Percentiles rank a stretch among this genome's conserved stretches.
These are phyloP conservation scores for Sandelia bainsii DNA, from an alignment of 2,797 vertebrate species.

Conservation along the genomic window DNA sequence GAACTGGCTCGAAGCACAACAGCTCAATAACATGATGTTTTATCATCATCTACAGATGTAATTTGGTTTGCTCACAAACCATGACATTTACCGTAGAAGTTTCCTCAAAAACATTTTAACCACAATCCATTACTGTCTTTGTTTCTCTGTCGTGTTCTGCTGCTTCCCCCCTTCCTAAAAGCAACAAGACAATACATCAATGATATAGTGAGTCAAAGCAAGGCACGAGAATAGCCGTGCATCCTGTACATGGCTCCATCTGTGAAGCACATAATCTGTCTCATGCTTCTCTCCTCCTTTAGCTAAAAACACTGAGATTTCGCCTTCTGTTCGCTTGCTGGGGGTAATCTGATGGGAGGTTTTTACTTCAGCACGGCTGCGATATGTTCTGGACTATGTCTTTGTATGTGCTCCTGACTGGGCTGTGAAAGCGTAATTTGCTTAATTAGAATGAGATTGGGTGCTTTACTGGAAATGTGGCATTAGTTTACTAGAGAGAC, in stretches of 20 bases:
- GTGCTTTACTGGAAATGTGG: conserved; percentile 21
- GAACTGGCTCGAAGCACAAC: conserved; percentile 32
- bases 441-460: conserved; percentile 47
- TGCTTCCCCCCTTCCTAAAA: not conserved
- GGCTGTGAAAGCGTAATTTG: conserved; percentile 31
- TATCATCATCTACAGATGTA: conserved; percentile 40
- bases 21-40: conserved; percentile 45
- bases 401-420: conserved; percentile 18
- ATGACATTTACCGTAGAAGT: conserved; percentile 36
- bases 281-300: conserved; percentile 31
- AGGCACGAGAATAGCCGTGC: conserved; percentile 16
- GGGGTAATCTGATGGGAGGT: conserved; percentile 4
- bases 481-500: conserved; percentile 18
- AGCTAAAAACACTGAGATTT: conserved; percentile 22
- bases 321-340: conserved; percentile 24
- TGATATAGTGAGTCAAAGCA: conserved; percentile 41
- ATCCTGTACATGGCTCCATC: conserved; percentile 37
- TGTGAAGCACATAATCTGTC: conserved; percentile 33
- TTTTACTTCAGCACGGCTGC: conserved; percentile 4
- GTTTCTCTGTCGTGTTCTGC: not conserved
- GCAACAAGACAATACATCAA: conserved; percentile 27
- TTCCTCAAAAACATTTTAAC: conserved; percentile 17
- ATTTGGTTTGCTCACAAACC: conserved; percentile 46
- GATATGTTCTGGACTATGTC: conserved; percentile 1
- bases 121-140: not conserved